Conservation (phyloP, 2,113 vertebrate species). For the Romanogobio albipinnatus region DNA sequence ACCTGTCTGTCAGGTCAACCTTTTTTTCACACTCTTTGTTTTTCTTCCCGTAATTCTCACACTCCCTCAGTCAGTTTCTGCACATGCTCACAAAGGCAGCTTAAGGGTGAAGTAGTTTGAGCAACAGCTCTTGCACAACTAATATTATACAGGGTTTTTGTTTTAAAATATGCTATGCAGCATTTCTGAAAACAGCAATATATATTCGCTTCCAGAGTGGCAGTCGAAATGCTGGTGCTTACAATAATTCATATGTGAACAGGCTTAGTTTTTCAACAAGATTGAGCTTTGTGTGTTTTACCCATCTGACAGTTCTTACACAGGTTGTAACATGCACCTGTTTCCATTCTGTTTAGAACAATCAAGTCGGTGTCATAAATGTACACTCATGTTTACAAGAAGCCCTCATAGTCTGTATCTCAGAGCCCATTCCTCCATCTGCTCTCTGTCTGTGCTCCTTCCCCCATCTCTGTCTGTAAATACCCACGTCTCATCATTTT, state of each 20-base stretch:
- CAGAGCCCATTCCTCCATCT: constrained; percentile 13
- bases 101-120: constrained; percentile 31
- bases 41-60: constrained; percentile 5
- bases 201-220: constrained; percentile 15
- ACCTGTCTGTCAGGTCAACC: constrained; percentile 66
- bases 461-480: background rate
- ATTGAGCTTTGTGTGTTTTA: constrained; percentile 7
- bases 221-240: constrained; percentile 19
- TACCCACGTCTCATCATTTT: background rate
- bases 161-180: constrained; percentile 38
- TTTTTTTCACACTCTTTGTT: constrained; percentile 38
- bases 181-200: constrained; percentile 37
- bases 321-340: constrained; percentile 48
- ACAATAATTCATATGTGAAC: background rate
- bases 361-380: background rate
- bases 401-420: constrained; percentile 11
- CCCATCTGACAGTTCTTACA: background rate
- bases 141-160: constrained; percentile 35
- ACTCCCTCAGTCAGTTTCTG: constrained; percentile 24
- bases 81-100: constrained; percentile 39
- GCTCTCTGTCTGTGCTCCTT: background rate
- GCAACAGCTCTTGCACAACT: constrained; percentile 19
- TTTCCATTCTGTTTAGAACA: constrained; percentile 17
- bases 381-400: constrained; percentile 1
- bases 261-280: background rate